Conservation (phyloP, 2,113 vertebrate species). For the Amphilophus citrinellus region DNA sequence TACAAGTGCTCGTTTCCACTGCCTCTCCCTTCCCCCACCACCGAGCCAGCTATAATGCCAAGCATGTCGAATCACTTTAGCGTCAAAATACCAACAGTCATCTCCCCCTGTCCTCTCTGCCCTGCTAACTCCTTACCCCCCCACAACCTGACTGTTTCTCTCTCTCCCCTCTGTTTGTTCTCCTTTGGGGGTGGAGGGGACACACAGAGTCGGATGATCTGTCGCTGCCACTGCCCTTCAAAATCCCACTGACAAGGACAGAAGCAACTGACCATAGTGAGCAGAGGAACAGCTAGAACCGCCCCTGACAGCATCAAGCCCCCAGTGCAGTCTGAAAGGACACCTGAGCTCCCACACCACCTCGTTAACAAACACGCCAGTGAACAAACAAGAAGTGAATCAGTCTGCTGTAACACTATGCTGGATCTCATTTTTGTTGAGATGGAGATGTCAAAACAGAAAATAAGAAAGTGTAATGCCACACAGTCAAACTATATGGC, state of each 20-base stretch:
- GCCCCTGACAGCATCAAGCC: slow-evolving; percentile 18
- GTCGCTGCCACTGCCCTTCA: slow-evolving; percentile 53
- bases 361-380: slow-evolving; percentile 44
- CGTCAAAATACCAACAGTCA: slow-evolving; percentile 74
- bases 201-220: slow-evolving; percentile 31
- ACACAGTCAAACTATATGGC: neutral
- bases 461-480: neutral
- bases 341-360: slow-evolving; percentile 52
- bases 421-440: neutral
- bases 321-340: slow-evolving; percentile 51
- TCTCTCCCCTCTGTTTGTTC: slow-evolving; percentile 6
- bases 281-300: slow-evolving; percentile 17
- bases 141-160: slow-evolving; percentile 11
- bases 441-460: neutral
- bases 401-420: neutral
- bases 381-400: slow-evolving; percentile 42
- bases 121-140: slow-evolving; percentile 6
- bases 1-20: slow-evolving; percentile 73
- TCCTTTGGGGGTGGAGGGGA: slow-evolving; percentile 1
- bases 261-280: slow-evolving; percentile 48
- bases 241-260: slow-evolving; percentile 38
- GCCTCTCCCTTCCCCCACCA: slow-evolving; percentile 42
- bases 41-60: slow-evolving; percentile 77
- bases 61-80: slow-evolving; percentile 79
- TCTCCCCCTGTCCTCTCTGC: slow-evolving; percentile 1